Evolutionary conservation across 2,797 vertebrate genomes (phyloP), one percentile per base, ranked within the genome.

Genomic region (Cynodonichthys magdalenae): DNA sequence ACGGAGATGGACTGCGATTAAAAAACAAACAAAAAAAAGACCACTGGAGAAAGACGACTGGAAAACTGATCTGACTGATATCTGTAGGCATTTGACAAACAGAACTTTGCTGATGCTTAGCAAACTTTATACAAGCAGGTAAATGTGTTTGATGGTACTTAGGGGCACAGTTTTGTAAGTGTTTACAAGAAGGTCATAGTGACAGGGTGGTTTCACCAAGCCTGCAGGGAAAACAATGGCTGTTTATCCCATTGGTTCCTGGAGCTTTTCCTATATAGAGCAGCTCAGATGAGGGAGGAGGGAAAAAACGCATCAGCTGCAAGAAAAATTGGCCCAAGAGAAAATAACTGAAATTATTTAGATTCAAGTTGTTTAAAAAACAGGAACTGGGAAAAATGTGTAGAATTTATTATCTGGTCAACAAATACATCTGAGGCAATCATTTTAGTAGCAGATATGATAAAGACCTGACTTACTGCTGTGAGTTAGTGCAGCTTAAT

Each of bases 191-290:
- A 46, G 75, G 78, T 75, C 56, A 72, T 34, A 71, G 57, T 84
- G 85, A 85, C 82, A 78, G 76, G 78, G 75, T 66, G 80, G 68
- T 87, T 90, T 90, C 83, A 88, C 52, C 51, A n/a, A 76, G 79
- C 51, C 69, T 20, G 20, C 66, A 48, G 46, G 12, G 52, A 78
- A 84, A 92, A 92, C 90, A 93, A 93, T 92, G 74, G 83, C 52
- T 85, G 82, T 92, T 91, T 90, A 89, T 86, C 68, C 74, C 56
- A 58, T 60, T 64, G 74, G 90, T 90, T 91, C 85, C 92, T 90
- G 80, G 77, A 87, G 78, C 59, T 70, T 81, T 90, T 85, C 88
- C 86, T 86, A 81, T 72, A 69, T 57, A 59, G 75, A 59, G 51
- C 58, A 61, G 73, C 79, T 85, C 66, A 57, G 74, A 66, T 68